A percentile compares a stretch with the other conserved stretches of the same genome.
These are phyloP conservation scores for Phlogophora meticulosa DNA, from an alignment of 2,888 invertebrate genomes.

Conservation along the genomic window DNA sequence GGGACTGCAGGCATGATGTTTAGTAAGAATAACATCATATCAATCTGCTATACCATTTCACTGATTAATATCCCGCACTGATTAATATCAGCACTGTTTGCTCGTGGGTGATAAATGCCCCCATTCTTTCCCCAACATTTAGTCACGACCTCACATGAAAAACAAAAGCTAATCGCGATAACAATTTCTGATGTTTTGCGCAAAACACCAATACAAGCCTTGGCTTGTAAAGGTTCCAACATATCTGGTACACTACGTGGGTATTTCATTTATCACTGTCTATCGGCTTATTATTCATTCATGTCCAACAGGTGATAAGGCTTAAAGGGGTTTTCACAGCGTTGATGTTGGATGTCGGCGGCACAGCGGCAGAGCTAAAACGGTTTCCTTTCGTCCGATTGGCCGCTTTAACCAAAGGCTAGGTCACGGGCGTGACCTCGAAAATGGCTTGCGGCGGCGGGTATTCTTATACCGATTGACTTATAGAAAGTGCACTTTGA, in stretches of 20 bases:
- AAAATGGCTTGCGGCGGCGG: neutral
- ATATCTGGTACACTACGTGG: constrained; percentile 7
- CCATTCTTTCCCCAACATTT: neutral
- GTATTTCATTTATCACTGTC: constrained; percentile 35
- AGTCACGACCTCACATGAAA: neutral
- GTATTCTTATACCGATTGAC: constrained; percentile 5
- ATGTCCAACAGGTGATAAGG: constrained; percentile 38
- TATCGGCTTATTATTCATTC: constrained; percentile 28
- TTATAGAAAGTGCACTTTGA: constrained; percentile 2
- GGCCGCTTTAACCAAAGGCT: constrained; percentile 6
- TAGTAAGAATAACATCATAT: neutral
- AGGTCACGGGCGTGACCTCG: constrained; percentile 16
- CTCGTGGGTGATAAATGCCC: neutral
- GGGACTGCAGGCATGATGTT: no score
- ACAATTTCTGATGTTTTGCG: constrained; percentile 11
- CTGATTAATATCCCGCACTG: constrained; percentile 13
- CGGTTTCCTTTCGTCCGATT: neutral
- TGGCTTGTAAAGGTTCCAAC: neutral
- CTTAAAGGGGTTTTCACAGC: neutral
- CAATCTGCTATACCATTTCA: neutral
- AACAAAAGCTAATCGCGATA: constrained; percentile 32
- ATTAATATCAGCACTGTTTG: neutral
- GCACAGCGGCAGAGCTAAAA: neutral
- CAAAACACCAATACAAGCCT: neutral
- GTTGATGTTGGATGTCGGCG: neutral